Conservation (phyloP, 1,140 invertebrate genomes). For the Drosophila santomea region DNA sequence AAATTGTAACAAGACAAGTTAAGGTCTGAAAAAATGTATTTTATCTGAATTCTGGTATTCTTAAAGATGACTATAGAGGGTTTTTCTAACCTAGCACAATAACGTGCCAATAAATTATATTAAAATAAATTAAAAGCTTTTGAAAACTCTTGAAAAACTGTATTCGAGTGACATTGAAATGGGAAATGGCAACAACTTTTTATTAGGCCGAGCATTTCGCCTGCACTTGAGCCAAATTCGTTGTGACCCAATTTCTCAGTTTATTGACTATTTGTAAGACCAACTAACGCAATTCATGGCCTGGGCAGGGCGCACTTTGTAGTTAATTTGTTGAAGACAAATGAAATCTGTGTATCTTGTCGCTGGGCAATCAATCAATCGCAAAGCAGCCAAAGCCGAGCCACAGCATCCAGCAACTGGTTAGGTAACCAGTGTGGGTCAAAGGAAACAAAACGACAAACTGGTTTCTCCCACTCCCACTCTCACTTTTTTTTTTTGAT, state of each 20-base stretch:
- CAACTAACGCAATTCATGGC: constrained; percentile 55
- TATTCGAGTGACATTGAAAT: constrained; percentile 22
- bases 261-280: constrained; percentile 44
- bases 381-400: constrained; percentile 17
- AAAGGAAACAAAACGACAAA: constrained; percentile 52
- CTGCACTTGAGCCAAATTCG: constrained; percentile 65
- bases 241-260: constrained; percentile 61
- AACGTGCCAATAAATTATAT: not conserved
- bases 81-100: not conserved
- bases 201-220: constrained; percentile 33
- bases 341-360: constrained; percentile 54
- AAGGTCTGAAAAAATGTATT: no score
- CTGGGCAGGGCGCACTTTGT: constrained; percentile 40
- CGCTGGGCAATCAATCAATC: constrained; percentile 60
- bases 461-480: constrained; percentile 33
- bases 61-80: not conserved
- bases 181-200: constrained; percentile 24
- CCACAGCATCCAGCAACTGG: constrained; percentile 28
- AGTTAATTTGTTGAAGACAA: constrained; percentile 54
- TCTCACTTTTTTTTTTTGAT: constrained; percentile 19
- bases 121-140: no score
- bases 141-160: not conserved
- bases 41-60: not conserved
- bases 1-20: no score
- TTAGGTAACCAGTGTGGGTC: constrained; percentile 50